These are phyloP conservation scores for Amphiura filiformis DNA, from an alignment of 35 echinoderm and acorn worm species.

Conservation along the genomic window DNA sequence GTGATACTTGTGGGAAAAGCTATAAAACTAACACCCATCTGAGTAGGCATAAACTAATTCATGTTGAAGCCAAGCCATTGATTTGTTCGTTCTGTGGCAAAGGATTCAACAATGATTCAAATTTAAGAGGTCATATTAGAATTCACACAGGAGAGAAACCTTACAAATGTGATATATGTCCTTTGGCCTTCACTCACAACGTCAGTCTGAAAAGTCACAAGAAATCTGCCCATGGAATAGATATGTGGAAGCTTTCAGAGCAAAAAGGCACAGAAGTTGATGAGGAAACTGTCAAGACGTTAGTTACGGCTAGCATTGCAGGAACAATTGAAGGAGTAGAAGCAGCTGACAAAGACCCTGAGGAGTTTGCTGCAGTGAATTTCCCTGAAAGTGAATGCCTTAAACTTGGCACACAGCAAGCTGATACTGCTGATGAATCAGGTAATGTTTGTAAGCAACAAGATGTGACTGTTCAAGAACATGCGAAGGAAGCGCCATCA, in stretches of 20 bases:
- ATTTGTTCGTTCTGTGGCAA: constrained; percentile 16
- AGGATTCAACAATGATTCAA: constrained; percentile 7
- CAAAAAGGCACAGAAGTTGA: not conserved
- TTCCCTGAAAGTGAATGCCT: not conserved
- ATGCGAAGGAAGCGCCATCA: too few relatives aligned
- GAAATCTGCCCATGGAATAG: constrained; percentile 39
- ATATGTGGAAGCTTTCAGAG: not conserved
- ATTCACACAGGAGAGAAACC: constrained; percentile 59
- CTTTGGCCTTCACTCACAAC: constrained; percentile 25
- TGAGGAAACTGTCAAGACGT: not conserved
- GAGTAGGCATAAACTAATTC: constrained; percentile 20
- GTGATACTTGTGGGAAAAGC: not conserved
- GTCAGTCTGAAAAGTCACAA: constrained; percentile 44
- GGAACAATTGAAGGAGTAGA: not conserved
- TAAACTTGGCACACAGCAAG: not conserved
- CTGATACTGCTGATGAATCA: not conserved
- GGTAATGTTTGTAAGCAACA: too few relatives aligned
- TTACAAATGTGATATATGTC: constrained; percentile 50
- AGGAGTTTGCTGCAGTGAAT: not conserved
- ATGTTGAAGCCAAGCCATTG: constrained; percentile 27
- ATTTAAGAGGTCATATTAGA: constrained; percentile 14
- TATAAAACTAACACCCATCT: not conserved
- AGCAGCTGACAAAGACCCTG: not conserved
- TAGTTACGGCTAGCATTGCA: not conserved
- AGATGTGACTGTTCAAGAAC: too few relatives aligned